phyloP scores from a whole-genome alignment of 2,113 vertebrate genomes.

The Cyanistes caeruleus region DNA sequence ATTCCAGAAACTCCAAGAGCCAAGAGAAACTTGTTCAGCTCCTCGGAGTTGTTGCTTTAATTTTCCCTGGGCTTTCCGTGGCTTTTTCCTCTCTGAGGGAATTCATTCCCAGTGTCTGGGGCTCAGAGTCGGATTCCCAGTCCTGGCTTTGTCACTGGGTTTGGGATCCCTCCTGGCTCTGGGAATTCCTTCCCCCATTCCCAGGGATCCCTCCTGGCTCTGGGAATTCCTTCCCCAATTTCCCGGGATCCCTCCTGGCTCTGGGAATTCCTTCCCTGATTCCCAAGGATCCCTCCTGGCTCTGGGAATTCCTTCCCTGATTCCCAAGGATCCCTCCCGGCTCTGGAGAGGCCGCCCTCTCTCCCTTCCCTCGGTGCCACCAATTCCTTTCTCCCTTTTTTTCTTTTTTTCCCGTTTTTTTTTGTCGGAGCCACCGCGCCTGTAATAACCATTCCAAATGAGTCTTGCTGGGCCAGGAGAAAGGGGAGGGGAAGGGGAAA shows the following conservation, averaged over 20 bases:
- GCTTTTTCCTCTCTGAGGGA: neutral
- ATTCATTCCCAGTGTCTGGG: neutral
- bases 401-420: neutral
- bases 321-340: neutral
- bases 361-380: neutral
- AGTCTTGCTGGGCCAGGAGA: conserved; percentile 77
- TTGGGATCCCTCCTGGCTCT: neutral
- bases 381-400: neutral
- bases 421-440: conserved; percentile 50
- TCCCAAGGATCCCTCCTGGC: neutral
- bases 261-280: neutral
- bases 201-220: too few relatives aligned
- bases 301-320: neutral
- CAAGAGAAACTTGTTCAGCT: conserved; percentile 42
- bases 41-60: conserved; percentile 7
- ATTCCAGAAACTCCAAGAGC: neutral
- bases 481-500: conserved; percentile 14
- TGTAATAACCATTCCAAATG: conserved; percentile 86
- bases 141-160: neutral
- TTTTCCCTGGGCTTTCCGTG: neutral
- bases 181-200: neutral
- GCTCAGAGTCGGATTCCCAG: neutral
- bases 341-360: neutral
- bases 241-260: neutral
- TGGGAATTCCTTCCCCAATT: neutral